Evolutionary conservation across 2,888 invertebrate genomes (phyloP), one percentile per base, ranked within the genome.

Genomic region (Polyploca ridens): DNA sequence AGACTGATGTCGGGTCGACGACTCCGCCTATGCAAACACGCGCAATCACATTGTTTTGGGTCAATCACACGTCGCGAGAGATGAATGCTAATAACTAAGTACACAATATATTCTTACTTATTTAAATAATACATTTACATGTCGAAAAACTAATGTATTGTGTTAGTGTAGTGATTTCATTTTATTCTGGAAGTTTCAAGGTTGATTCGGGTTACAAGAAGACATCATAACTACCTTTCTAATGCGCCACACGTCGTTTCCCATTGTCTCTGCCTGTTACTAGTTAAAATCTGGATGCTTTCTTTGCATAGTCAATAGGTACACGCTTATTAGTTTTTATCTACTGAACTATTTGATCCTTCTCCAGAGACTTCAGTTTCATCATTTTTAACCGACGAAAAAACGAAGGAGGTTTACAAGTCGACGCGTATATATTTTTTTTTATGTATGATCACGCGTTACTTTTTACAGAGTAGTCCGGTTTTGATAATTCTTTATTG

Each of bases 11-110:
- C 66, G 74, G 75, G 72, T 73, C 77, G 65, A 62, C 63, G 66
- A 77, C 78, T 75, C 69, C 69, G 67, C 64, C 72, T 76, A 77
- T 77, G 74, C 76, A 73, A 78, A 79, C 75, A 74, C 63, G 66
- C 66, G 71, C 68, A 69, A 41, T 63, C 76, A 69, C 86, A 88
- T 87, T 88, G 86, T 86, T 83, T 78, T 76, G 79, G 85, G 84
- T 84, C 87, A 85, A 72, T 83, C 85, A 84, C 86, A 73, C 76
- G 70, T 61, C 66, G 66, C 74, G 73, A 58, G 67, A 67, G 69
- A 67, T 65, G 79, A 74, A 79, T 79, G 80, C 75, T 84, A 83
- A 85, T 81, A 72, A 70, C 35, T 60, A 58, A 59, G 19, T 44
- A 70, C 69, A 63, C 66, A 46, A 58, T 49, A 62, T 62, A 63